Conservation (phyloP, 2,797 vertebrate species). For the Sandelia bainsii region DNA sequence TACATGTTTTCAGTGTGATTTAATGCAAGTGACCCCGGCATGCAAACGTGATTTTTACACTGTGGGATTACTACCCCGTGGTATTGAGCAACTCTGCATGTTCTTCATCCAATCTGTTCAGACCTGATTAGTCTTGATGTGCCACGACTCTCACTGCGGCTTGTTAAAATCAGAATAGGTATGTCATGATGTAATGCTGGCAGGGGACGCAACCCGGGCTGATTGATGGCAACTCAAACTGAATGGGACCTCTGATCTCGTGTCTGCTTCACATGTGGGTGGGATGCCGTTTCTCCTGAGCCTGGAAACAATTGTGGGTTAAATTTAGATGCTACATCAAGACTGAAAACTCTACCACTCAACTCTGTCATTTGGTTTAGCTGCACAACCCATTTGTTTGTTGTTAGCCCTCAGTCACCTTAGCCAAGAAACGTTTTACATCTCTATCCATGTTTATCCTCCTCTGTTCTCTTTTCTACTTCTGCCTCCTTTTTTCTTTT, state of each 20-base stretch:
- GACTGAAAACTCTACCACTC: conserved; percentile 58
- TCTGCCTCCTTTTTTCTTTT: conserved; percentile 1
- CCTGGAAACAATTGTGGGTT: conserved; percentile 79
- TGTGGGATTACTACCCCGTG: conserved; percentile 40
- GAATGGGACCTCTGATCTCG: conserved; percentile 57
- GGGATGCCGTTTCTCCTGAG: conserved; percentile 51
- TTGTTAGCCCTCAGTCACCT: conserved; percentile 63
- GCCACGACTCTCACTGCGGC: conserved; percentile 51
- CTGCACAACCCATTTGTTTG: conserved; percentile 67
- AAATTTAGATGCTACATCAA: conserved; percentile 68
- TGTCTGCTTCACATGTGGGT: conserved; percentile 71
- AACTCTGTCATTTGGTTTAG: conserved; percentile 66
- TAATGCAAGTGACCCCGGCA: conserved; percentile 50
- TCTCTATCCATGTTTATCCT: conserved; percentile 64
- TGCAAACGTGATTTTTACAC: conserved; percentile 55
- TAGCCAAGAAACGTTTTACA: conserved; percentile 68
- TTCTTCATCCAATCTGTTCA: conserved; percentile 57
- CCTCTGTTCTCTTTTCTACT: conserved; percentile 14
- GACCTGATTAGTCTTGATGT: conserved; percentile 60
- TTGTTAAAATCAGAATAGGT: conserved; percentile 63
- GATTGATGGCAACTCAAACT: conserved; percentile 72
- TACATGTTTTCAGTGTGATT: conserved; percentile 48
- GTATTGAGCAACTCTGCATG: conserved; percentile 59
- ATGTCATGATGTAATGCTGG: conserved; percentile 75
- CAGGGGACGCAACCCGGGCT: conserved; percentile 54